Base-by-base conservation (phyloP, 2,888 invertebrate species). In the Alsophila aescularia region DNA sequence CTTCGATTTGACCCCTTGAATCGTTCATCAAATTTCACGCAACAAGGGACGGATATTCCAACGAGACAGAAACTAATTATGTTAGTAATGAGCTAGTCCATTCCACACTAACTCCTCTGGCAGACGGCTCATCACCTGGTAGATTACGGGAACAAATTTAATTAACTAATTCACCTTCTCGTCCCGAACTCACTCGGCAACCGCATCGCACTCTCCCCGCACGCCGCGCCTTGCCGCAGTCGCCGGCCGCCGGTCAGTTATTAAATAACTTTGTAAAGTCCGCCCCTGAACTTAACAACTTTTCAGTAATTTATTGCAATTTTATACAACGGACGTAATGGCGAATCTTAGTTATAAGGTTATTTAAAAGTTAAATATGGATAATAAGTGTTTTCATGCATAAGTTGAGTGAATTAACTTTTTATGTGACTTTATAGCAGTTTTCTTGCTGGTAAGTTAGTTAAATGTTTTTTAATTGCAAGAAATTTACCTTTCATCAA, bases 241-340 rank as follows among this genome's bases (percentile, higher is more conserved):
- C 59, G 57, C 49, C 24, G 31, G 59, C 56, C 52, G 52, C 64
- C 67, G 64, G 62, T 66, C 64, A 69, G 67, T 77, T 81, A 83
- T 82, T 82, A 81, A 81, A 82, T 81, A 83, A 83, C 73, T 83
- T 83, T 49, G 57, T 60, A 68, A 61, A 69, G 72, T 67, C 65
- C 65, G 50, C 51, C 56, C 62, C 52, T 60, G 70, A 66, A 71
- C 71, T 75, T 74, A 63, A 64, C 64, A 72, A 75, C 70, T 79
- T 79, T 69, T 72, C 72, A 72, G 72, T 81, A 81, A 83, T 83
- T 83, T 83, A 83, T 80, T 68, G 76, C 69, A 56, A 66, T 77
- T 83, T 83, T 83, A 84, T 84, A 76, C 83, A 74, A 68, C 62
- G 57, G 63, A 65, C 64, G 64, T 72, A 72, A 75, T 75, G 74